Base-by-base conservation (phyloP, 1,140 invertebrate genomes). In the Drosophila nigrodunni region DNA sequence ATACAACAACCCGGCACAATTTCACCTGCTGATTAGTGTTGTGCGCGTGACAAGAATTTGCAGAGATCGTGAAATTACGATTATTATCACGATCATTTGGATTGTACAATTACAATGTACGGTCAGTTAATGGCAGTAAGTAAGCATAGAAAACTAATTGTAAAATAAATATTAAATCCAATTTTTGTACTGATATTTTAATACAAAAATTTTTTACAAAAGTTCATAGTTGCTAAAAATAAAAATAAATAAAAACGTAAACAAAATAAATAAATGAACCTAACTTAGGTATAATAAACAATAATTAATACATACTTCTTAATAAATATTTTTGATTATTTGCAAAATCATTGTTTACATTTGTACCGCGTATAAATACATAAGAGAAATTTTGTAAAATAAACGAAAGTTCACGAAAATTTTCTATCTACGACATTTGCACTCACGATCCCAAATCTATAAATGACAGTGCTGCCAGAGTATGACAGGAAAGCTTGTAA, bases 1-100 rank as follows among this genome's bases (percentile, higher is more conserved):
- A 21, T 44, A 43, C 44, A 62, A 50, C 50, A 62, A 50, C 50
- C 72, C 72, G 72, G 72, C 72, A 74, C 72, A 74, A 74, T 74
- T 74, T 62, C 37, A 62, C 58, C 66, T 58, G 72, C 43, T 70
- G 66, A 50, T 70, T 74, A 11, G 66, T 37, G 66, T 62, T 70
- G 72, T 35, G 43, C 10, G 9, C 59, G 55, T 73, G 66, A 69
- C 13, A 37, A 18, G 25, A 13, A 44, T 1, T 46, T 21, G 15
- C 50, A 13, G 13, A 15, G 41, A 21, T 34, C 37, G 21, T n/a
- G 39, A 13, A 13, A 15, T 13, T 7, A 54, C 34, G 15, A 13
- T 49, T 21, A 49, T 10, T 6, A 7, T 10, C 47, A 25, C 47
- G 47, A 49, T 49, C 21, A 5, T 10, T 21, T 2, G 13, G 11